phyloP scores from a whole-genome alignment of 2,888 invertebrate species.

The Lydus trimaculatus region DNA sequence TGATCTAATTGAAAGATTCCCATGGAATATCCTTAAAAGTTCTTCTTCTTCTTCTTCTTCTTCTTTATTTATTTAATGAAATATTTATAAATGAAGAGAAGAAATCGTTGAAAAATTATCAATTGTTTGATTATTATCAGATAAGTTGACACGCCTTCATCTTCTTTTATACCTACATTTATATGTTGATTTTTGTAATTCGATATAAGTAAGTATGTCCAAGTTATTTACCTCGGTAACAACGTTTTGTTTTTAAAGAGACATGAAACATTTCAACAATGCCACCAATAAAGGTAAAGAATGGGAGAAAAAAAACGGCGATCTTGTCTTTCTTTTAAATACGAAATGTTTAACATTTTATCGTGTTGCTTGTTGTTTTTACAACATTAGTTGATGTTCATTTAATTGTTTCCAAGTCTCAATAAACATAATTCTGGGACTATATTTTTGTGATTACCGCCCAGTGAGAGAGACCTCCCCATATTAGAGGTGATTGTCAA shows the following conservation, averaged over 20 bases:
- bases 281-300: background rate
- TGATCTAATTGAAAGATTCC: conserved; percentile 28
- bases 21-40: conserved; percentile 15
- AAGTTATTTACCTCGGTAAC: too few species aligned
- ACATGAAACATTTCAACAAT: background rate
- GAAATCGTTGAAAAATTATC: too few species aligned
- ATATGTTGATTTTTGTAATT: too few species aligned
- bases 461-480: background rate
- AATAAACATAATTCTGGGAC: conserved; percentile 3
- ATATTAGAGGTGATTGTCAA: too few species aligned
- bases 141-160: too few species aligned
- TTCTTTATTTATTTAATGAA: too few species aligned
- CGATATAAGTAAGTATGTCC: too few species aligned
- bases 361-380: conserved; percentile 47
- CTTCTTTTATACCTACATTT: too few species aligned
- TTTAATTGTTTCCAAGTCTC: conserved; percentile 7
- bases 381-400: background rate
- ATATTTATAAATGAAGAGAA: too few species aligned
- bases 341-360: conserved; percentile 50
- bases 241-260: too few species aligned
- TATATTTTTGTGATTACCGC: background rate
- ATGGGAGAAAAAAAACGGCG: conserved; percentile 16
- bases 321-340: conserved; percentile 39
- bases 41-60: too few species aligned
- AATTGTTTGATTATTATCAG: too few species aligned